These are phyloP conservation scores for Hymenopus coronatus DNA, from an alignment of 2,888 invertebrate species.

Conservation along the genomic window DNA sequence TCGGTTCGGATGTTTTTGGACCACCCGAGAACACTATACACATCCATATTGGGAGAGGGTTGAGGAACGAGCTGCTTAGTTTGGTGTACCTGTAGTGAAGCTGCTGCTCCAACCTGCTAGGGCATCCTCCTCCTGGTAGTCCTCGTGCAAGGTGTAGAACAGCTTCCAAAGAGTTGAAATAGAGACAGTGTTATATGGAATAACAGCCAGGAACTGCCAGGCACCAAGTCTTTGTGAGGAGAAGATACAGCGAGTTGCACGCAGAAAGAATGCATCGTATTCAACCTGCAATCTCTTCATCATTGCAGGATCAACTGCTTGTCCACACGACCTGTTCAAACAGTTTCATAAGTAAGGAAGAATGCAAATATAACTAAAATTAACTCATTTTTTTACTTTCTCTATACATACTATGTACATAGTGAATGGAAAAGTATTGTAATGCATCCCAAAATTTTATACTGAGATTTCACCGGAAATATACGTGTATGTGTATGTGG, in stretches of 20 bases:
- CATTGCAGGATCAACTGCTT: constrained; percentile 50
- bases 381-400: too few species aligned
- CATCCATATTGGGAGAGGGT: too few species aligned
- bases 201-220: constrained; percentile 77
- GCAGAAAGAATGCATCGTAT: constrained; percentile 68
- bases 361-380: too few species aligned
- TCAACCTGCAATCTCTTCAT: constrained; percentile 63
- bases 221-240: constrained; percentile 69
- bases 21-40: too few species aligned
- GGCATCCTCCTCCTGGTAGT: constrained; percentile 46
- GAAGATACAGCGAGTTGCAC: constrained; percentile 67
- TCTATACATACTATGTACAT: too few species aligned
- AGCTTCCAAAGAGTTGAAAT: constrained; percentile 61
- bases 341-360: background rate
- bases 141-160: constrained; percentile 61
- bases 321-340: constrained; percentile 42
- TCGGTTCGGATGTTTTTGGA: too few species aligned
- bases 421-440: too few species aligned
- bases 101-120: background rate
- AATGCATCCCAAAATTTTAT: too few species aligned
- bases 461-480: too few species aligned
- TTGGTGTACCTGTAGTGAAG: background rate
- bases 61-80: too few species aligned
- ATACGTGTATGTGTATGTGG: background rate
- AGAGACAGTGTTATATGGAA: constrained; percentile 65